phyloP scores from a whole-genome alignment of 2,113 vertebrate species.

The Semnornis frantzii region DNA sequence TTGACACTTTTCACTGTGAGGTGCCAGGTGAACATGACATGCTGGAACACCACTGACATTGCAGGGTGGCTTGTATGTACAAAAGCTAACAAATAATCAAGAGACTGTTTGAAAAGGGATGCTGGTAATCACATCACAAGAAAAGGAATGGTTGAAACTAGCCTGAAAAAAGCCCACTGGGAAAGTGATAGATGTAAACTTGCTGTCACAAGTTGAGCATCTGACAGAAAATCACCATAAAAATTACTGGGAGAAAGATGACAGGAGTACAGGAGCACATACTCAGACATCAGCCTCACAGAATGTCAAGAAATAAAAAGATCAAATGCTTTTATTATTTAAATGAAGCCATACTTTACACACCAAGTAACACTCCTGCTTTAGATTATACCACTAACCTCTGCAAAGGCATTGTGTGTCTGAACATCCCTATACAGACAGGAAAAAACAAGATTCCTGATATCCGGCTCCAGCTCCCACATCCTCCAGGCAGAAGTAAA shows the following conservation, averaged over 20 bases:
- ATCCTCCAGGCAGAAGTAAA: not conserved
- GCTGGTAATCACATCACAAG: not conserved
- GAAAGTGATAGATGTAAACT: not conserved
- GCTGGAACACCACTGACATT: not conserved
- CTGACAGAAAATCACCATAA: not conserved
- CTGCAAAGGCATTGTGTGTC: not conserved
- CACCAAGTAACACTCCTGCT: not conserved
- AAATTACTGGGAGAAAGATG: not conserved
- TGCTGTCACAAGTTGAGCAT: not conserved
- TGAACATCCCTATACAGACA: fast-evolving
- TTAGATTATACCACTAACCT: not conserved
- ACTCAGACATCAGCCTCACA: not conserved
- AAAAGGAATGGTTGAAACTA: not conserved
- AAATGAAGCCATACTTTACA: not conserved
- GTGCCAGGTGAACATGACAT: not conserved
- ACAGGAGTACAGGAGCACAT: not conserved
- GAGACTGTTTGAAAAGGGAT: not conserved
- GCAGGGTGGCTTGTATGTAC: not conserved
- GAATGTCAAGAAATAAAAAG: not conserved
- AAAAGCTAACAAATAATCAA: not conserved
- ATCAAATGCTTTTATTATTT: not conserved
- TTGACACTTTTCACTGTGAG: not conserved
- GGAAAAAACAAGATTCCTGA: not conserved
- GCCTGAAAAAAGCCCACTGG: not conserved
- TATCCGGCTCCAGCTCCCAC: not conserved